Evolutionary conservation across 2,888 invertebrate genomes (phyloP).

Genomic region (Mythimna albipuncta): DNA sequence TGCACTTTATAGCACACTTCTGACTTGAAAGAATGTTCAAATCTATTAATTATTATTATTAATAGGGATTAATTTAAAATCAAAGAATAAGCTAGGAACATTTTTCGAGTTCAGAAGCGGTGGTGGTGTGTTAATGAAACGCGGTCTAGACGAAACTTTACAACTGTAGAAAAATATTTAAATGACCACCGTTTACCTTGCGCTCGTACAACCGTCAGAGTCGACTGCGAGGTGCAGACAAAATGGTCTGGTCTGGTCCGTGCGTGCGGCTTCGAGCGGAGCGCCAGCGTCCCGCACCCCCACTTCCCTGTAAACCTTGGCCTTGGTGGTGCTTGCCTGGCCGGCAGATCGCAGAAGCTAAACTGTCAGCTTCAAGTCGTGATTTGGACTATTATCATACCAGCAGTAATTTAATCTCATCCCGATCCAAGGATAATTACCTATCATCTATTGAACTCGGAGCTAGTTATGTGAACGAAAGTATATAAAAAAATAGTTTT

Average conservation of each 20-base stretch:
- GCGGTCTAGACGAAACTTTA: conserved; percentile 62
- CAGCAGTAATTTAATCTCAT: conserved; percentile 56
- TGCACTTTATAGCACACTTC: too few species aligned
- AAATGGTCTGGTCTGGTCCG: too few species aligned
- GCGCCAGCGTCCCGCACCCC: conserved; percentile 87
- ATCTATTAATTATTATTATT: too few species aligned
- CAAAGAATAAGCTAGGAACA: conserved; percentile 77
- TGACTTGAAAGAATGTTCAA: too few species aligned
- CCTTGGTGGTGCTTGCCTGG: conserved; percentile 84
- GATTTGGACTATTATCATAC: conserved; percentile 68
- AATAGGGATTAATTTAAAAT: too few species aligned
- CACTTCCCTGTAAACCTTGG: conserved; percentile 88
- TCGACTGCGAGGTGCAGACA: conserved; percentile 91
- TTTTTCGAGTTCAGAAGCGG: conserved; percentile 71
- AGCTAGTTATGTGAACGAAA: conserved; percentile 10
- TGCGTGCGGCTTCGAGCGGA: conserved; percentile 87
- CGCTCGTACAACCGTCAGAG: conserved; percentile 90
- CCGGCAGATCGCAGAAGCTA: conserved; percentile 75
- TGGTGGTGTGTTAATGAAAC: conserved; percentile 69
- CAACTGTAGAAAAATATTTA: conserved; percentile 76
- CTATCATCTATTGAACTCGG: conserved; percentile 30
- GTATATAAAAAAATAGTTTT: neutral
- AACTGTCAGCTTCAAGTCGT: conserved; percentile 66
- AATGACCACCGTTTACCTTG: conserved; percentile 89
- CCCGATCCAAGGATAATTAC: conserved; percentile 59